Percentiles rank a stretch among this genome's conserved stretches.
Evolutionary conservation across 2,797 vertebrate genomes (phyloP).

Genomic region (Sarcoramphus papa): DNA sequence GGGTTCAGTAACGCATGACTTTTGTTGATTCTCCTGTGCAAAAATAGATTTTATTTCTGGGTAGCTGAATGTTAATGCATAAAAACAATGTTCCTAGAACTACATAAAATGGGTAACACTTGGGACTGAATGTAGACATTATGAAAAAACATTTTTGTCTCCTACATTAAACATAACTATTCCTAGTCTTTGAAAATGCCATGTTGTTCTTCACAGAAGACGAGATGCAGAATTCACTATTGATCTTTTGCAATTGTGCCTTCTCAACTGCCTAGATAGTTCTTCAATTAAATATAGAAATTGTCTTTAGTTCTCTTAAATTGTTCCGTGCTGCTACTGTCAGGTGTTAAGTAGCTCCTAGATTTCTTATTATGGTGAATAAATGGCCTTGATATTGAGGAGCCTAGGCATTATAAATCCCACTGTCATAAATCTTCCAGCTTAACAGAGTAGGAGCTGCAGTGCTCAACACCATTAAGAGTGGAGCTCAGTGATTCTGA

Average conservation of each 20-base stretch:
- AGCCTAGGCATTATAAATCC: not conserved
- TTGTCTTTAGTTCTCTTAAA: slow-evolving; percentile 1
- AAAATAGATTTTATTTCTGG: not conserved
- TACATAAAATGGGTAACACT: not conserved
- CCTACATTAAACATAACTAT: not conserved
- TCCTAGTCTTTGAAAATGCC: not conserved
- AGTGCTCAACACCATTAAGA: rapidly evolving
- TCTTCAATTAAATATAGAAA: not conserved
- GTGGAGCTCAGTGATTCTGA: not conserved
- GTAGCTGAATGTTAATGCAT: not conserved
- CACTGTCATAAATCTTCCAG: not conserved
- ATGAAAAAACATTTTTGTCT: not conserved
- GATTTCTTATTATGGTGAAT: not conserved
- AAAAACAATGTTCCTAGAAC: not conserved
- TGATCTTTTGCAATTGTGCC: not conserved
- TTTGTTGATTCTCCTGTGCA: not conserved
- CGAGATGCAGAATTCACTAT: not conserved
- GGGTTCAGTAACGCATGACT: not conserved
- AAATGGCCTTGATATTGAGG: not conserved
- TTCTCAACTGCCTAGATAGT: not conserved
- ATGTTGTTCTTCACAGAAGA: not conserved
- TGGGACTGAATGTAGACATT: not conserved
- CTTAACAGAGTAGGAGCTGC: not conserved
- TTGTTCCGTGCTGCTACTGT: not conserved
- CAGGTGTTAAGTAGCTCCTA: not conserved